Base-by-base conservation (phyloP, 2,113 vertebrate genomes). In the Halichoerus grypus region DNA sequence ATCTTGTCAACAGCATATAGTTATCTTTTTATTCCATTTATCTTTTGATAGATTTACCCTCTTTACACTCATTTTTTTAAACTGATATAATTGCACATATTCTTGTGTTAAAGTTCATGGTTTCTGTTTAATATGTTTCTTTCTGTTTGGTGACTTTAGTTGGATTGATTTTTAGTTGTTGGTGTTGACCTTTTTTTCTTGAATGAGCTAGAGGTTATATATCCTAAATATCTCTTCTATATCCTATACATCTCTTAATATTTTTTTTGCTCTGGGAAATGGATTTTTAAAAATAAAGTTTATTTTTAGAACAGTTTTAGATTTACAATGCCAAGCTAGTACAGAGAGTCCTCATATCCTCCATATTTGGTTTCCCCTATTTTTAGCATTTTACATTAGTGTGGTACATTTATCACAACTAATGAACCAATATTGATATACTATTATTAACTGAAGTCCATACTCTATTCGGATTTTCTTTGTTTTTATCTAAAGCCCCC, bases 181-280 rank as follows among this genome's bases (percentile, higher is more conserved):
- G 55, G n/a, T 81, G 26, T 92, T 89, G 39, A 67, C 19, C 31
- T 77, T 91, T 59, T 55, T 16, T 76, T 51, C 55, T 76, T 72
- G 72, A 55, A 42, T 74, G 42, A 79, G 51, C 74, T 81, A 51
- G 31, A 81, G 36, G 10, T 74, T 81, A 46, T 71, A 16, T 87
- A 42, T 84, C 10, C 65, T 80, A 1, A 67, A 33, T 85, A 31
- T 80, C 11, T 83, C 61, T 89, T 91, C 65, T 61, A 59, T 79
- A 39, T 69, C 18, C 65, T 80, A 1, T 59, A 51, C 71, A 36
- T 85, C 15, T 90, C 61, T 89, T 74, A 59, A 59, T 28, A 67
- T 15, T 46, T 28, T 49, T 63, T 94, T 96, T 96, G 42, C 61
- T 92, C n/a, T 91, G 33, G 57, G 18, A 93, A 96, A 93, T 96